These are phyloP conservation scores for Mesembrinibis cayennensis DNA, from an alignment of 2,113 vertebrate genomes.

Conservation along the genomic window DNA sequence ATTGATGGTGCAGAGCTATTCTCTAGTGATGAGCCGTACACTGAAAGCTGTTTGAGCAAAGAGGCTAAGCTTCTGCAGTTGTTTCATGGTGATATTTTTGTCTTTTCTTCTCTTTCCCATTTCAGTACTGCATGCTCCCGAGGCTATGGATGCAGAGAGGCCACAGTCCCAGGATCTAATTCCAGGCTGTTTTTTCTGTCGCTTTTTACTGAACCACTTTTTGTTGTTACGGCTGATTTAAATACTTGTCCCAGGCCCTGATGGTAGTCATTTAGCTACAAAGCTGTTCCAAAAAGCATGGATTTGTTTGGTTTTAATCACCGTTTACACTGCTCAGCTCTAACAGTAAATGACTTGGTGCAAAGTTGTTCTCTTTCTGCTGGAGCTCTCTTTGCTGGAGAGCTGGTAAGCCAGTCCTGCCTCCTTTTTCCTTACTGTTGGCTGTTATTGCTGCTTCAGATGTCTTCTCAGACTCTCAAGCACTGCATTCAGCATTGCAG, in stretches of 20 bases:
- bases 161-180: neutral
- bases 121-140: neutral
- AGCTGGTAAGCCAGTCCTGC: neutral
- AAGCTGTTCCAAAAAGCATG: neutral
- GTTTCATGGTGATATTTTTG: neutral
- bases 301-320: neutral
- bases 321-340: neutral
- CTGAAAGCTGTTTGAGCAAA: neutral
- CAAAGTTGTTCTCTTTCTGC: neutral
- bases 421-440: neutral
- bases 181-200: neutral
- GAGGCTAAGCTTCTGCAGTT: neutral
- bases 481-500: neutral
- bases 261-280: neutral
- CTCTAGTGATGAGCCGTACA: neutral
- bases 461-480: neutral
- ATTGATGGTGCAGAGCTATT: neutral
- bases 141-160: neutral
- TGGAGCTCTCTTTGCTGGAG: neutral
- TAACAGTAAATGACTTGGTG: neutral
- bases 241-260: neutral
- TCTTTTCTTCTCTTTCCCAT: neutral
- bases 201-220: neutral
- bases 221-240: neutral
- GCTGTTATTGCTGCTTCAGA: neutral